Evolutionary conservation across 2,888 invertebrate genomes (phyloP).

Genomic region (Ctena decussata): DNA sequence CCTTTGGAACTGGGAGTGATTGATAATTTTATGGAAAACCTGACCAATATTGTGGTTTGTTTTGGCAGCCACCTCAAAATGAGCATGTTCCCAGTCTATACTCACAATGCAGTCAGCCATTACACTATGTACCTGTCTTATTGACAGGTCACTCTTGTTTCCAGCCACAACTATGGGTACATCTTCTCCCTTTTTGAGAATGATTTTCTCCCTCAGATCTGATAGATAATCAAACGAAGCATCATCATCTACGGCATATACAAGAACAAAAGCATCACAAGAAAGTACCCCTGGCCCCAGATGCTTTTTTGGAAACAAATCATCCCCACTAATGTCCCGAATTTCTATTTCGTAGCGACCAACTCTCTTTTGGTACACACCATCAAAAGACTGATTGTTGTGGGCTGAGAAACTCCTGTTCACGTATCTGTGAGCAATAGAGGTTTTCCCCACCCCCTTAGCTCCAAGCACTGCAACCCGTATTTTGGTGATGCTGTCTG

Average conservation of each 20-base stretch:
- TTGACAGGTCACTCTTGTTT: slow-evolving; percentile 16
- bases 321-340: neutral
- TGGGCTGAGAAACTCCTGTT: neutral
- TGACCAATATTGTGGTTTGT: neutral
- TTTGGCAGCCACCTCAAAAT: slow-evolving; percentile 16
- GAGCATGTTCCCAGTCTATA: slow-evolving; percentile 21
- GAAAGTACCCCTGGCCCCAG: neutral
- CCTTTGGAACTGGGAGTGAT: too few species aligned
- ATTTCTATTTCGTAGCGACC: neutral
- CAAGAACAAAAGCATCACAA: neutral
- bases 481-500: too few species aligned
- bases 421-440: neutral
- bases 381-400: neutral
- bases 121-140: neutral
- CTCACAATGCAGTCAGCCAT: slow-evolving; percentile 16
- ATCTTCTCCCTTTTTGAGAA: neutral
- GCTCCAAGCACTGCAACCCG: neutral
- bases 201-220: neutral
- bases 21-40: neutral
- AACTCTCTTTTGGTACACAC: neutral
- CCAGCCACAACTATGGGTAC: slow-evolving; percentile 16
- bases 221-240: neutral
- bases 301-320: neutral
- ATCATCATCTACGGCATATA: neutral
- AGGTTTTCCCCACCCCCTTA: neutral